Conservation (phyloP, 2,888 invertebrate genomes). For the Timema cristinae region DNA sequence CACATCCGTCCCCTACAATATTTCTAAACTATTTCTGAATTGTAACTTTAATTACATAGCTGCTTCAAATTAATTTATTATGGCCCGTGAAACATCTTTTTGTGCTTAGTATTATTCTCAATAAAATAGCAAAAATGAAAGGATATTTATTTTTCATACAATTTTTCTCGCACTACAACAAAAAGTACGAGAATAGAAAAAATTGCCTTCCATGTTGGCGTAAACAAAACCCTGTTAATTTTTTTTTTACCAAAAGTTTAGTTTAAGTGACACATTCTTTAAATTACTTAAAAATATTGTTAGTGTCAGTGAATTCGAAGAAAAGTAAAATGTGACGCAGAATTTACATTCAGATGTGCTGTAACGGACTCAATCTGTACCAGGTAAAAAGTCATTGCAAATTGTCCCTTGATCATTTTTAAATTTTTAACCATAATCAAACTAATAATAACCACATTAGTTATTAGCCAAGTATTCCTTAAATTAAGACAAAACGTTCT, state of each 20-base stretch:
- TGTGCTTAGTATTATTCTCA: conserved; percentile 9
- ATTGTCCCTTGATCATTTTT: conserved; percentile 29
- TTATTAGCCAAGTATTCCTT: too few species aligned
- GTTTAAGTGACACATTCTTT: conserved; percentile 6
- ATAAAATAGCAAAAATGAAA: conserved; percentile 13
- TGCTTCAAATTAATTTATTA: not conserved
- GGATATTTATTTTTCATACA: conserved; percentile 41
- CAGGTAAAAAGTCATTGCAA: conserved; percentile 44
- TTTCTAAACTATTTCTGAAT: too few species aligned
- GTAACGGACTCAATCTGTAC: conserved; percentile 49
- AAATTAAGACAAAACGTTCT: too few species aligned
- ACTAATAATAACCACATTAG: too few species aligned
- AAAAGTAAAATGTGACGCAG: conserved; percentile 30
- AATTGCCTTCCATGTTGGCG: conserved; percentile 49
- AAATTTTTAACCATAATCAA: too few species aligned
- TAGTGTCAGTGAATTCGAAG: conserved; percentile 16
- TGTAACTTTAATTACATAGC: not conserved
- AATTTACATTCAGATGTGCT: conserved; percentile 46
- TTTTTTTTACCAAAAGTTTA: conserved; percentile 25
- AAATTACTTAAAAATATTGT: conserved; percentile 25
- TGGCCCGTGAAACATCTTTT: not conserved
- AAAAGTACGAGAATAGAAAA: conserved; percentile 41
- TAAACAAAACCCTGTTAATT: conserved; percentile 44
- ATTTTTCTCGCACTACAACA: conserved; percentile 49
- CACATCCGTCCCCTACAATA: too few species aligned